Percentiles rank a stretch among this genome's conserved stretches.
These are phyloP conservation scores for Ips typographus DNA, from an alignment of 1,140 invertebrate genomes.

Conservation along the genomic window DNA sequence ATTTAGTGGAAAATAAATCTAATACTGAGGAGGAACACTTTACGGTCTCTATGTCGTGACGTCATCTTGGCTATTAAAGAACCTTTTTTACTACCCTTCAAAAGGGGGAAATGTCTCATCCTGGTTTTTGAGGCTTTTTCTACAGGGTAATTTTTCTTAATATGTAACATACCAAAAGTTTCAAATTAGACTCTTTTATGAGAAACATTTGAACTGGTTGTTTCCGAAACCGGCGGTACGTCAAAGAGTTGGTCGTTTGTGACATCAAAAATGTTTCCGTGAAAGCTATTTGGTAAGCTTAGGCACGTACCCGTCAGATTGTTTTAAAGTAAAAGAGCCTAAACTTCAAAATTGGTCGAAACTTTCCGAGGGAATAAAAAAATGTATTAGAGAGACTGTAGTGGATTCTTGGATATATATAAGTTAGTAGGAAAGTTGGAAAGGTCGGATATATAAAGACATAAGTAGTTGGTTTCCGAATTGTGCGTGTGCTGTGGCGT, in stretches of 20 bases:
- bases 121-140: slow-evolving; percentile 10
- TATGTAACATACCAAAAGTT: too few species aligned
- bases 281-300: slow-evolving; percentile 26
- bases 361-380: slow-evolving; percentile 22
- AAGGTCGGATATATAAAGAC: background rate
- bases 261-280: slow-evolving; percentile 17
- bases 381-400: slow-evolving; percentile 22
- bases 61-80: slow-evolving; percentile 21
- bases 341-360: slow-evolving; percentile 32
- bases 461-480: slow-evolving; percentile 1
- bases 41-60: slow-evolving; percentile 23
- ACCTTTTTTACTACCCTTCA: slow-evolving; percentile 11
- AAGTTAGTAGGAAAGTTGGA: background rate
- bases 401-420: slow-evolving; percentile 5
- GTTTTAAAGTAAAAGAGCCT: slow-evolving; percentile 31
- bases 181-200: too few species aligned
- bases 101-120: slow-evolving; percentile 8
- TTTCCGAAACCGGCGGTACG: background rate
- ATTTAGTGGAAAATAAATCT: slow-evolving; percentile 29
- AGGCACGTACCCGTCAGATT: slow-evolving; percentile 29
- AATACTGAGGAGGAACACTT: slow-evolving; percentile 19
- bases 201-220: background rate
- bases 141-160: too few species aligned
- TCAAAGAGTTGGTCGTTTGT: slow-evolving; percentile 16
- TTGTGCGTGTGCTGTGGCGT: background rate